Conservation (phyloP, 2,113 vertebrate species). For the Rhinoderma darwinii region DNA sequence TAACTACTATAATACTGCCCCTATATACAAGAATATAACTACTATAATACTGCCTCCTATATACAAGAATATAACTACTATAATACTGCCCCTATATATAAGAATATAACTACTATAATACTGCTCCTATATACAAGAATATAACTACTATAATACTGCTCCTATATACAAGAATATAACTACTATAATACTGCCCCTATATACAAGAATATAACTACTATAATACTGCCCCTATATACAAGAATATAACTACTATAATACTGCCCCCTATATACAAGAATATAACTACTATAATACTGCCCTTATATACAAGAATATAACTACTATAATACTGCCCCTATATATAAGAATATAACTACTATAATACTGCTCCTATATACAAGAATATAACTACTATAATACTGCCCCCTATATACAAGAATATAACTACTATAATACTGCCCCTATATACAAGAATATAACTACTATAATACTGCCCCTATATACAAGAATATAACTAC, state of each 20-base stretch:
- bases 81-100: constrained; percentile 5
- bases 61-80: no score
- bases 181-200: constrained; percentile 17
- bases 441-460: no score
- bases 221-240: not conserved
- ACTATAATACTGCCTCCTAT: no score
- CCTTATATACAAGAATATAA: not conserved
- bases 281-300: not conserved
- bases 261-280: not conserved
- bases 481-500: not conserved
- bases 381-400: no score
- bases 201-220: constrained; percentile 15
- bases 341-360: not conserved
- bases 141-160: constrained; percentile 14
- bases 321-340: constrained; percentile 15
- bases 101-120: constrained; percentile 17
- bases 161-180: constrained; percentile 7
- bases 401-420: no score
- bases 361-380: no score
- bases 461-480: no score
- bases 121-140: not conserved
- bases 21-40: no score
- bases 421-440: no score
- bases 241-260: constrained; percentile 6
- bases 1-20: not conserved